Evolutionary conservation across 1,140 invertebrate species (phyloP).

Genomic region (Drosophila bipectinata): DNA sequence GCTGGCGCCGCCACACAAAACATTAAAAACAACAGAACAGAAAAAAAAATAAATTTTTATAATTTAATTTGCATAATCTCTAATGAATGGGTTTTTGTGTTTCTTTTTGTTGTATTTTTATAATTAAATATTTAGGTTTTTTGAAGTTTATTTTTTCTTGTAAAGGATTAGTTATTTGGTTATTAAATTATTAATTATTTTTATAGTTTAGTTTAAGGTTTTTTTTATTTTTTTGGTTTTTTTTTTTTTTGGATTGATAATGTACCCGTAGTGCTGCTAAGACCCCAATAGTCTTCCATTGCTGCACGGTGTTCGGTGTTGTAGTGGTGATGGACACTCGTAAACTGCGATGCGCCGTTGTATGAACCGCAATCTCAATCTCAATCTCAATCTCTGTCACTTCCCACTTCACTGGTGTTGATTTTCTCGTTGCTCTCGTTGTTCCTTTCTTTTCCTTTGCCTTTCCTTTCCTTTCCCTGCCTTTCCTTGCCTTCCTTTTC

Average conservation of each 20-base stretch:
- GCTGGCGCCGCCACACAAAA: slow-evolving; percentile 34
- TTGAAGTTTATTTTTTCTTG: not conserved
- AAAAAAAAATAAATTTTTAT: slow-evolving; percentile 3
- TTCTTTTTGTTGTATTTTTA: slow-evolving; percentile 2
- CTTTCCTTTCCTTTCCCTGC: not conserved
- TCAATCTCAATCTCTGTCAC: slow-evolving; percentile 71
- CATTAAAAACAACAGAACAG: slow-evolving; percentile 38
- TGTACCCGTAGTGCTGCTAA: slow-evolving; percentile 83
- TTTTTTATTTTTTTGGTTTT: slow-evolving; percentile 1
- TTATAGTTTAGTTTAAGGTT: not conserved
- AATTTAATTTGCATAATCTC: slow-evolving; percentile 9
- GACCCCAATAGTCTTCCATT: slow-evolving; percentile 84
- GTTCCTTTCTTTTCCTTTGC: not conserved
- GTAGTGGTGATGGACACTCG: slow-evolving; percentile 82
- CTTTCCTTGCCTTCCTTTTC: not conserved
- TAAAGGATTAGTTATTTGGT: slow-evolving; percentile 1
- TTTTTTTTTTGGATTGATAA: slow-evolving; percentile 19
- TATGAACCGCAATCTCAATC: slow-evolving; percentile 80
- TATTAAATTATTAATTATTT: not conserved
- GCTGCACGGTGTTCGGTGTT: slow-evolving; percentile 81
- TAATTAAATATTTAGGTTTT: slow-evolving; percentile 6
- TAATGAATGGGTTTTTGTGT: not conserved
- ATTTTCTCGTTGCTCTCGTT: slow-evolving; percentile 46
- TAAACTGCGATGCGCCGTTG: slow-evolving; percentile 78
- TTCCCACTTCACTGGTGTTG: slow-evolving; percentile 77